Conservation (phyloP, 2,797 vertebrate species). For the Tadarida brasiliensis region DNA sequence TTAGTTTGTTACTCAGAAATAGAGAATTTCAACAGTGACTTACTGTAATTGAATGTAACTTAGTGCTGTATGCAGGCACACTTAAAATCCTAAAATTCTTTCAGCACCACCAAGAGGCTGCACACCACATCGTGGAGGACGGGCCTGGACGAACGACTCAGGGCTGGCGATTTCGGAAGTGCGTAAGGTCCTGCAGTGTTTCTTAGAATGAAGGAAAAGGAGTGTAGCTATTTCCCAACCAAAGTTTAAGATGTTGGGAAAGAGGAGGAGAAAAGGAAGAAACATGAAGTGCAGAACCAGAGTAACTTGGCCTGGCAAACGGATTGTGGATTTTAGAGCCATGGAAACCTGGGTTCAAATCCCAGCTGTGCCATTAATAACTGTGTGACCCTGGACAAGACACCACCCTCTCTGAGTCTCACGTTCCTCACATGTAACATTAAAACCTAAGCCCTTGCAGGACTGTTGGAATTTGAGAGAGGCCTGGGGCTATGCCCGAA, state of each 20-base stretch:
- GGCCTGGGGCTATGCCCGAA: not conserved
- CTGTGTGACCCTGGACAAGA: not conserved
- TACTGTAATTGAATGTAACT: not conserved
- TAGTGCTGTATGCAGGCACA: not conserved
- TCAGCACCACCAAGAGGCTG: not conserved
- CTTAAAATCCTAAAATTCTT: not conserved
- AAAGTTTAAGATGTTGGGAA: not conserved
- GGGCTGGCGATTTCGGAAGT: not conserved
- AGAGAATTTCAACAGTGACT: not conserved
- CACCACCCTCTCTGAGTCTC: not conserved
- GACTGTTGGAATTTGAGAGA: not conserved
- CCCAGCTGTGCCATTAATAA: not conserved
- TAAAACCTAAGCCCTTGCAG: not conserved
- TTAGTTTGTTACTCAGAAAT: conserved; percentile 16
- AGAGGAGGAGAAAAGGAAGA: not conserved
- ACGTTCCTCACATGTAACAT: not conserved
- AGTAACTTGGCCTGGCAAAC: not conserved
- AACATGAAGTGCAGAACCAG: not conserved
- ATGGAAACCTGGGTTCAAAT: not conserved
- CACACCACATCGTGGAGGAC: not conserved
- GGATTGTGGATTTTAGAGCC: not conserved
- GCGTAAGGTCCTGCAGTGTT: not conserved
- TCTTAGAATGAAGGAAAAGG: not conserved
- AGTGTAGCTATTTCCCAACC: not conserved
- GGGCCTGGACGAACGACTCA: not conserved